phyloP scores from a whole-genome alignment of 2,113 vertebrate genomes.

The Tonatia bakeri region DNA sequence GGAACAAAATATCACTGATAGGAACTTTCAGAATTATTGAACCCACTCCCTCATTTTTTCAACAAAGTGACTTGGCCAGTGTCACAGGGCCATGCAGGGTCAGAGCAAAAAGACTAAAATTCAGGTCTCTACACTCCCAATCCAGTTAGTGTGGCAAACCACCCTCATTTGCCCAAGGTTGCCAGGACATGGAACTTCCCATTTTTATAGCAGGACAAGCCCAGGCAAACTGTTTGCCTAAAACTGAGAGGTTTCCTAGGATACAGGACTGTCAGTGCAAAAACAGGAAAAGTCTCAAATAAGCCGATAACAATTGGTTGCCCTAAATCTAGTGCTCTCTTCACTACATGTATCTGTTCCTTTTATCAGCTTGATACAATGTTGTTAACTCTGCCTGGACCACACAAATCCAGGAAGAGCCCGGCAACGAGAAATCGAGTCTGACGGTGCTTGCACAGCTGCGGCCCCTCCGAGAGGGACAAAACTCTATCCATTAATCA shows the following conservation, averaged over 20 bases:
- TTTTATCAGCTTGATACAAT: not conserved
- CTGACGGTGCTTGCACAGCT: not conserved
- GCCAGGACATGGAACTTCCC: not conserved
- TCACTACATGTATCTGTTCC: not conserved
- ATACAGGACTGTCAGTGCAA: not conserved
- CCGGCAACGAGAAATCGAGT: not conserved
- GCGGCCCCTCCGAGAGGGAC: not conserved
- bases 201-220: not conserved
- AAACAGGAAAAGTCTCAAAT: not conserved
- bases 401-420: not conserved
- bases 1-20: not conserved
- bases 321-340: not conserved
- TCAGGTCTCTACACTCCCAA: not conserved
- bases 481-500: conserved; percentile 22
- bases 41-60: not conserved
- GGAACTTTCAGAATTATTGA: not conserved
- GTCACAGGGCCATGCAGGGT: not conserved
- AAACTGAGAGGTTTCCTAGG: not conserved
- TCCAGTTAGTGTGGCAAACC: not conserved
- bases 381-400: not conserved
- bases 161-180: not conserved
- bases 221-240: not conserved
- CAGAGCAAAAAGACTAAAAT: not conserved
- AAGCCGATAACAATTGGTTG: not conserved
- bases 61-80: not conserved